Evolutionary conservation across 2,797 vertebrate genomes (phyloP).

Genomic region (Galaxias olidus): DNA sequence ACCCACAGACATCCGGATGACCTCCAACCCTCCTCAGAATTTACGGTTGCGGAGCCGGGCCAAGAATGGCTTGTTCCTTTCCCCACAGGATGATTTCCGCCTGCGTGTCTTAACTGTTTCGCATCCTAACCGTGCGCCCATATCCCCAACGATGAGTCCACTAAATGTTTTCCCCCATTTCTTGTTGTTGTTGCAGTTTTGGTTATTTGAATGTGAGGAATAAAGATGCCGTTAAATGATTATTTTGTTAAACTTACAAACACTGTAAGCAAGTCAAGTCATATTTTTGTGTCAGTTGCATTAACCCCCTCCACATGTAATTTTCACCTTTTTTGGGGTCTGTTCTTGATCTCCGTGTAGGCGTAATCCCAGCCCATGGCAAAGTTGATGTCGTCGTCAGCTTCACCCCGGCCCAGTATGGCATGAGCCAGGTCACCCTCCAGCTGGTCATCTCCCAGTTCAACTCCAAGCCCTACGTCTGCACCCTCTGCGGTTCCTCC

Average conservation of each 20-base stretch:
- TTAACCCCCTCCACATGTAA: background rate
- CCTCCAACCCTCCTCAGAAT: background rate
- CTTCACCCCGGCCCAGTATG: constrained; percentile 84
- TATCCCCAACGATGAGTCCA: no score
- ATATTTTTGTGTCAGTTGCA: no score
- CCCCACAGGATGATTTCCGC: background rate
- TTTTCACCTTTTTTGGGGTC: background rate
- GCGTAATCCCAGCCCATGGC: constrained; percentile 85
- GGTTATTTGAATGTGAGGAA: no score
- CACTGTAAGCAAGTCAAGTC: background rate
- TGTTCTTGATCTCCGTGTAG: constrained; percentile 59
- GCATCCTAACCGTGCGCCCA: no score
- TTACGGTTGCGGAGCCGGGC: background rate
- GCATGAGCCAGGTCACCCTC: constrained; percentile 82
- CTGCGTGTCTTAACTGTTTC: background rate
- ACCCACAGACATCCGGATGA: background rate
- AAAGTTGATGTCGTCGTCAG: constrained; percentile 74
- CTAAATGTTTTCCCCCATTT: no score
- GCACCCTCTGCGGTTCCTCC: constrained; percentile 83
- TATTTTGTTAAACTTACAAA: background rate
- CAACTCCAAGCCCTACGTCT: constrained; percentile 82
- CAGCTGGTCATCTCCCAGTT: constrained; percentile 86
- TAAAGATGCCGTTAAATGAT: no score
- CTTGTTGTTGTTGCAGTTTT: no score
- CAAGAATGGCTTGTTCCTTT: background rate